Percentiles rank a stretch among this genome's conserved stretches.
Evolutionary conservation across 92 coral and sea anemone genomes (phyloP).

Genomic region (Paragorgia papillata): DNA sequence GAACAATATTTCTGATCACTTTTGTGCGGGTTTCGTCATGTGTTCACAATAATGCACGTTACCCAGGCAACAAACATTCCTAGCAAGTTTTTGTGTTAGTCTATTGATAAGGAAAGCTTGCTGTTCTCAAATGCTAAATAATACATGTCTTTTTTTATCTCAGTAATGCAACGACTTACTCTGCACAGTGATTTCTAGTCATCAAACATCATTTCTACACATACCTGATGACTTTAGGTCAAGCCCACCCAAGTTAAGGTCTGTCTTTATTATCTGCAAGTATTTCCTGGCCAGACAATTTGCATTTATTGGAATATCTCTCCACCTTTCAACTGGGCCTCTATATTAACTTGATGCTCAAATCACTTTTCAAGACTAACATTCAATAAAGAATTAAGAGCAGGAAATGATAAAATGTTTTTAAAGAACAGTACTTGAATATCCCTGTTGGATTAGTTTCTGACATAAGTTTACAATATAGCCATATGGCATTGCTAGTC

Average conservation of each 20-base stretch:
- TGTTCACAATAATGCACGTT: constrained; percentile 21
- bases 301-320: constrained; percentile 21
- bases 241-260: constrained; percentile 23
- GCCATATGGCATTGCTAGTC: not conserved
- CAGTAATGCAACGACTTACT: no score
- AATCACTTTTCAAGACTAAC: not conserved
- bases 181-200: no score
- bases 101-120: not conserved
- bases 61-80: constrained; percentile 43
- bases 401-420: constrained; percentile 5
- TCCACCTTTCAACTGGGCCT: constrained; percentile 5
- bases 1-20: constrained; percentile 4
- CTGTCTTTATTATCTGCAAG: constrained; percentile 2
- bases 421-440: not conserved
- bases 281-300: constrained; percentile 44
- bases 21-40: constrained; percentile 14
- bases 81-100: not conserved
- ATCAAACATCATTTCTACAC: not conserved
- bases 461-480: no score
- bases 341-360: not conserved
- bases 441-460: not conserved
- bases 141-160: not conserved
- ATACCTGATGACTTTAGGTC: not conserved
- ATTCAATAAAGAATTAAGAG: not conserved
- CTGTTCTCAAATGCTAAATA: not conserved